These are phyloP conservation scores for Microtus pennsylvanicus DNA, from an alignment of 2,113 vertebrate genomes.

Conservation along the genomic window DNA sequence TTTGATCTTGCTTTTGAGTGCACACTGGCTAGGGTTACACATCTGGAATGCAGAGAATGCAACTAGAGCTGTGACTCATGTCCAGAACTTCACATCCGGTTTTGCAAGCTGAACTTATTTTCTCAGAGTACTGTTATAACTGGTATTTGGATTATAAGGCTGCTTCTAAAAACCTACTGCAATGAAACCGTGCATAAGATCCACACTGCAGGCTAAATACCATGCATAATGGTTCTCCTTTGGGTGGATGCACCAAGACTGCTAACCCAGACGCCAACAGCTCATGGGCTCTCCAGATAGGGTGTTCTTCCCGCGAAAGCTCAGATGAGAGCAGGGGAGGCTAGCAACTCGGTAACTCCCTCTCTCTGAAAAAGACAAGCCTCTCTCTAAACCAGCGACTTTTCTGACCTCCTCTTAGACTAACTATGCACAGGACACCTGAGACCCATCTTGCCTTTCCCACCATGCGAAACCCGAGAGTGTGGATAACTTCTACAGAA, in stretches of 20 bases:
- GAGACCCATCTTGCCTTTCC: neutral
- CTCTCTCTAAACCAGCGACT: neutral
- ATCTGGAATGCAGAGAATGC: neutral
- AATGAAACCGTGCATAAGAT: neutral
- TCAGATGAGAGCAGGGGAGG: neutral
- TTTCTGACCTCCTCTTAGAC: neutral
- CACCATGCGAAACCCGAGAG: neutral
- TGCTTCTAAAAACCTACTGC: conserved; percentile 24
- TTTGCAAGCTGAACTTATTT: conserved; percentile 47
- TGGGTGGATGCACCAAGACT: neutral
- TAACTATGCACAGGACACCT: neutral
- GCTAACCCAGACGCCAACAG: neutral
- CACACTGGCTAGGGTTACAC: neutral
- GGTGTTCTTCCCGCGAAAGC: neutral
- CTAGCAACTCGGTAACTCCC: neutral
- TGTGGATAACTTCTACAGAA: neutral
- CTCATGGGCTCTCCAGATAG: neutral
- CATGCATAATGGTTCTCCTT: neutral
- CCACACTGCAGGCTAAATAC: neutral
- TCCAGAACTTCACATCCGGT: conserved; percentile 45
- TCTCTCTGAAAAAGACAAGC: neutral
- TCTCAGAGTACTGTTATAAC: neutral
- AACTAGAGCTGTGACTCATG: neutral
- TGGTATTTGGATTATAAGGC: neutral
- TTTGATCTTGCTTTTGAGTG: neutral